Conservation (phyloP, 1,140 invertebrate genomes). For the Nephotettix cincticeps region DNA sequence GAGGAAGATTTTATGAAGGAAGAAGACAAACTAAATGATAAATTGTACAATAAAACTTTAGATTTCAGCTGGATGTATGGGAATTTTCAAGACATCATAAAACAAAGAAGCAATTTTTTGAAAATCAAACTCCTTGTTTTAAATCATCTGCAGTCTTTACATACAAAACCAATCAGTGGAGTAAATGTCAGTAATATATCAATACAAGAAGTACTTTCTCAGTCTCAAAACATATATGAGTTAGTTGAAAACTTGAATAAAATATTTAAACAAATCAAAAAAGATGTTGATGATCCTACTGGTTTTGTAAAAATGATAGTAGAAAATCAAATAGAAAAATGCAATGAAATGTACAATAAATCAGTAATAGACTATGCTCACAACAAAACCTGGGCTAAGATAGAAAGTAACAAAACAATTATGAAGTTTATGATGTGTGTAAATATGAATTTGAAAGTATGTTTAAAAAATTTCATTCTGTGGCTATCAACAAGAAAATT, state of each 20-base stretch:
- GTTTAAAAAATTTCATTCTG: background rate
- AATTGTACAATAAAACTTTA: too few relatives aligned
- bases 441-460: background rate
- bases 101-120: background rate
- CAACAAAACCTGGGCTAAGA: background rate
- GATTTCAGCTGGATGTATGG: background rate
- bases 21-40: too few relatives aligned
- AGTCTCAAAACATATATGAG: background rate
- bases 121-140: background rate
- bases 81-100: background rate
- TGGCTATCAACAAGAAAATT: background rate
- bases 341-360: background rate
- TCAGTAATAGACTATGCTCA: background rate
- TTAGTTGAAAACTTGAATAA: background rate
- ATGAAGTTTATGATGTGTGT: background rate
- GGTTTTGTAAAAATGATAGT: background rate
- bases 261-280: background rate
- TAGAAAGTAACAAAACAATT: background rate
- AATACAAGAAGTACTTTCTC: too few relatives aligned
- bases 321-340: background rate
- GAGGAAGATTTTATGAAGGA: too few relatives aligned
- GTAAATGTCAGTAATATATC: too few relatives aligned
- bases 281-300: background rate
- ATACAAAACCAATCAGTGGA: background rate
- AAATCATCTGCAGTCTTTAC: background rate